phyloP scores from a whole-genome alignment of 2,888 invertebrate species.

The Anthrax anthrax region DNA sequence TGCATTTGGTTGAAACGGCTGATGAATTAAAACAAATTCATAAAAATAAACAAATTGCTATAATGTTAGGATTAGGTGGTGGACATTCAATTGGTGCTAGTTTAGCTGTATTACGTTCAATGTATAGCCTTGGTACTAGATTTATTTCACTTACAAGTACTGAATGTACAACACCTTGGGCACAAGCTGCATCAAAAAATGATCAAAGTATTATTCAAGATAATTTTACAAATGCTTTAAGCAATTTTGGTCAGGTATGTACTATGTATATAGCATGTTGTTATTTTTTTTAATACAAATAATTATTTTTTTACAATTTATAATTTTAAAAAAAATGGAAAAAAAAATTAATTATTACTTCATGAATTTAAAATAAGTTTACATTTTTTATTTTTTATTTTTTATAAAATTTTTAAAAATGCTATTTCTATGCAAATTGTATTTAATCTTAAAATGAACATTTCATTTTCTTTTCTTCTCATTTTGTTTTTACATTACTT shows the following conservation, averaged over 20 bases:
- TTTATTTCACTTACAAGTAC: conserved; percentile 50
- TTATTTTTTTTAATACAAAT: no score
- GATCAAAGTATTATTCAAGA: conserved; percentile 23
- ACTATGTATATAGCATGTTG: neutral
- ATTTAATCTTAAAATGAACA: no score
- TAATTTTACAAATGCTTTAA: conserved; percentile 30
- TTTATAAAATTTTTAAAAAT: neutral
- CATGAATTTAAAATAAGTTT: no score
- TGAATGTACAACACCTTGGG: conserved; percentile 54
- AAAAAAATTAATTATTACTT: no score
- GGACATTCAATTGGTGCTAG: conserved; percentile 54
- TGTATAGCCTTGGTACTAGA: conserved; percentile 48
- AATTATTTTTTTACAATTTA: no score
- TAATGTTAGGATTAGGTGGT: conserved; percentile 48
- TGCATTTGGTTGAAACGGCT: conserved; percentile 41
- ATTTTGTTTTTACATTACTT: no score
- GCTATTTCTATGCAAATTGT: conserved; percentile 4
- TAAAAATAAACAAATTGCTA: conserved; percentile 43
- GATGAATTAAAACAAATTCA: conserved; percentile 46
- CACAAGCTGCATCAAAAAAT: conserved; percentile 20
- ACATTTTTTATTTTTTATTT: no score
- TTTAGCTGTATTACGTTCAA: conserved; percentile 48
- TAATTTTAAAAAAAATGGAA: no score
- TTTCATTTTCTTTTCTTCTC: no score
- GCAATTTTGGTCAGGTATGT: conserved; percentile 33